A percentile compares a stretch with the other conserved stretches of the same genome.
Conservation (phyloP, 2,888 invertebrate genomes). For the Nomada lathburiana region DNA sequence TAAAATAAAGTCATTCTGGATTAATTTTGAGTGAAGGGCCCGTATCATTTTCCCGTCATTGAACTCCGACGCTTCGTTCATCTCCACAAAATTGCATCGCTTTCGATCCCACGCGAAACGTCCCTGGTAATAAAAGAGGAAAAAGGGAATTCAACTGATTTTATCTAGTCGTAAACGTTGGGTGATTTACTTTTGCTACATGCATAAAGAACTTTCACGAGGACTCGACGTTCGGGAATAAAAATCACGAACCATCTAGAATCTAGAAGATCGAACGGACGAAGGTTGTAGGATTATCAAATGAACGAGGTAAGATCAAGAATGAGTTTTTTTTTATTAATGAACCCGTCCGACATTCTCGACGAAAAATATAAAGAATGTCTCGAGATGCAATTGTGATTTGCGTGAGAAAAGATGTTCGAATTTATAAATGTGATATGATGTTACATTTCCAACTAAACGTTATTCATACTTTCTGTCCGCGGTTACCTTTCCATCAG, state of each 20-base stretch:
- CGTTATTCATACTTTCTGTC: no score
- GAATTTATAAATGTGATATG: neutral
- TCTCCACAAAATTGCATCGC: neutral
- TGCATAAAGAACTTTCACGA: neutral
- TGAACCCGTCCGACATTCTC: no score
- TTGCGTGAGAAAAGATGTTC: no score
- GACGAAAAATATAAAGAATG: no score
- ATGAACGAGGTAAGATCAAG: no score
- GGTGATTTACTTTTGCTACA: neutral
- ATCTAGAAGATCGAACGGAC: neutral
- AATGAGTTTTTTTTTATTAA: no score
- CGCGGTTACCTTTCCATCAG: no score
- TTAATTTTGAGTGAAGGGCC: neutral
- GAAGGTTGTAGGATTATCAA: no score
- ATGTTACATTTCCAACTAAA: neutral
- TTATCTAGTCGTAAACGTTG: neutral
- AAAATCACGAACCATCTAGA: slow-evolving; percentile 4
- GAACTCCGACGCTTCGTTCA: neutral
- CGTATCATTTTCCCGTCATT: neutral
- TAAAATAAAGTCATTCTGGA: neutral
- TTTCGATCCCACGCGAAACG: neutral
- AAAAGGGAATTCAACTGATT: neutral
- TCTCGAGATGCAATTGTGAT: no score
- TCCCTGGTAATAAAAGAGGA: neutral
- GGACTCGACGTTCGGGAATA: neutral